Evolutionary conservation across 2,113 vertebrate species (phyloP).

Genomic region (Chloebia gouldiae): DNA sequence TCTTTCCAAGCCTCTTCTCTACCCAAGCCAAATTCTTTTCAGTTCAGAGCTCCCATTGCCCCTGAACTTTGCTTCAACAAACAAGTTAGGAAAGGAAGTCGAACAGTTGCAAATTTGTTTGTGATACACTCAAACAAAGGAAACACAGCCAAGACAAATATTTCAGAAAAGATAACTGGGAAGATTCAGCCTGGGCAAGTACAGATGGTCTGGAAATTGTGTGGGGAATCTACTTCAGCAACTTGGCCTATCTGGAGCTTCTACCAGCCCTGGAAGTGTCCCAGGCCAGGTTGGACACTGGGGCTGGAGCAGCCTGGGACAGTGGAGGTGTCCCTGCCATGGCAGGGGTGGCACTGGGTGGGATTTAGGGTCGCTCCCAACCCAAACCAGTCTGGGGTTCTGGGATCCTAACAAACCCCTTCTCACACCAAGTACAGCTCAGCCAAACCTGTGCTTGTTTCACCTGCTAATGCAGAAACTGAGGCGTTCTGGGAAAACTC

Average conservation of each 20-base stretch:
- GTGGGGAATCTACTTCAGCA: background rate
- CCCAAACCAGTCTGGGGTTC: background rate
- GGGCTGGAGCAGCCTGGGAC: background rate
- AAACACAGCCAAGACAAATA: background rate
- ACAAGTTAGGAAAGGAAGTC: background rate
- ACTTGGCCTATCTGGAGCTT: background rate
- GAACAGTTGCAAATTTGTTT: background rate
- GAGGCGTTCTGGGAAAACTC: background rate
- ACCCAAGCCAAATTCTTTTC: background rate
- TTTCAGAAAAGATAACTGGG: background rate
- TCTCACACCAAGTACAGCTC: background rate
- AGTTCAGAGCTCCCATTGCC: background rate
- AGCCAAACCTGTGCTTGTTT: background rate
- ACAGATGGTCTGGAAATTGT: background rate
- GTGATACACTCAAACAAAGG: background rate
- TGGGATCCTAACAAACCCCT: background rate
- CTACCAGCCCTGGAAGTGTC: accelerated
- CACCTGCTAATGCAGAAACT: background rate
- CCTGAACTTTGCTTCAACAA: constrained; percentile 9
- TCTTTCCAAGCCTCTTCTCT: background rate
- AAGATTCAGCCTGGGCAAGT: background rate
- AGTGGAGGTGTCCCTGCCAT: background rate
- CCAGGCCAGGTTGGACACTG: accelerated
- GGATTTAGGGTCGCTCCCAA: accelerated
- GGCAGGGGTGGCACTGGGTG: background rate